Conservation (phyloP, 2,113 vertebrate species). For the Ptilorrhoa leucosticta region DNA sequence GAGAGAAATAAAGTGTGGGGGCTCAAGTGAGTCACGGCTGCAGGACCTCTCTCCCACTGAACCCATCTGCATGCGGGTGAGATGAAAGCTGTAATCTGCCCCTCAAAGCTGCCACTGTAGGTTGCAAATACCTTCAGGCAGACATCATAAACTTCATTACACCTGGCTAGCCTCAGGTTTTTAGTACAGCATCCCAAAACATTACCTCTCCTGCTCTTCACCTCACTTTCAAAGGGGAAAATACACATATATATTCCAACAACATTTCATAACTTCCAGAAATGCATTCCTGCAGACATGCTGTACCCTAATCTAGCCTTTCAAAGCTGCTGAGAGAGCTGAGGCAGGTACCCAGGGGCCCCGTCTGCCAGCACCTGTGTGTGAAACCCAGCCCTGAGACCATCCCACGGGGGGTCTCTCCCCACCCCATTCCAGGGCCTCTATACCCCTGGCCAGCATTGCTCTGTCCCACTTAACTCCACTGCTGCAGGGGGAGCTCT, state of each 20-base stretch:
- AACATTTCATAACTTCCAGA: neutral
- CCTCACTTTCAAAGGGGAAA: neutral
- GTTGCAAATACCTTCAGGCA: neutral
- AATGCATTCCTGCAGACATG: neutral
- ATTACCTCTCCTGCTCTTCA: neutral
- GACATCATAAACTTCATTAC: neutral
- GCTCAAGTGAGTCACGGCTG: neutral
- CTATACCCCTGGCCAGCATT: neutral
- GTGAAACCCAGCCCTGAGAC: neutral
- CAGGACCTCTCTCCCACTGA: neutral
- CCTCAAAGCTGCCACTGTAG: neutral
- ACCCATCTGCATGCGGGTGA: neutral
- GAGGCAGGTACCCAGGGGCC: neutral
- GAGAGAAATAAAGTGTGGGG: neutral
- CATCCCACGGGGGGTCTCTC: too few relatives aligned
- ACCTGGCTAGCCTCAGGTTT: neutral
- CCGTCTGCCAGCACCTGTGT: neutral
- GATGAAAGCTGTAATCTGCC: neutral
- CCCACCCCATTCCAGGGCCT: fast-evolving
- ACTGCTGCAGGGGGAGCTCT: neutral
- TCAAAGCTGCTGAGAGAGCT: neutral
- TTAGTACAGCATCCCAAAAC: neutral
- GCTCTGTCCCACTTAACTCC: neutral
- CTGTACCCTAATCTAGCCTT: neutral
- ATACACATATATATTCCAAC: neutral